Conservation (phyloP, 2,888 invertebrate species). For the Leptarthrus brevirostris region DNA sequence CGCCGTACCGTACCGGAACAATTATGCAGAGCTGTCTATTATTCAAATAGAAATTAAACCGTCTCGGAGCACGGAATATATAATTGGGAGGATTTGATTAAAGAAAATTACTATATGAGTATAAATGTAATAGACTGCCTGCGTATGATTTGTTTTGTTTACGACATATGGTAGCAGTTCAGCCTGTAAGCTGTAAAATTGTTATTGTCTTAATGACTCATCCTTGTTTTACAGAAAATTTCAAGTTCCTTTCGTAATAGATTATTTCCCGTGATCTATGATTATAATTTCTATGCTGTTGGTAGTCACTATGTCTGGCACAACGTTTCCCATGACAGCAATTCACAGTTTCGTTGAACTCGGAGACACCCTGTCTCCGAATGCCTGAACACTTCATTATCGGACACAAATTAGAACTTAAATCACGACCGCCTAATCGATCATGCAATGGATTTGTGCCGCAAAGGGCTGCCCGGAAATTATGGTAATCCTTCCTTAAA, state of each 20-base stretch:
- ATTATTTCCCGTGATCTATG: too few relatives aligned
- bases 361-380: slow-evolving; percentile 12
- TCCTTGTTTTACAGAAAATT: too few relatives aligned
- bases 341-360: too few relatives aligned
- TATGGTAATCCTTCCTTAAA: slow-evolving; percentile 28
- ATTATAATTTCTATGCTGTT: too few relatives aligned
- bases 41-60: slow-evolving; percentile 39
- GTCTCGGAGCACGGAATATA: slow-evolving; percentile 29
- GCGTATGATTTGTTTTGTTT: slow-evolving; percentile 17
- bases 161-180: neutral
- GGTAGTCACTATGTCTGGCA: too few relatives aligned
- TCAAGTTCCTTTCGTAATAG: too few relatives aligned
- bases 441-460: slow-evolving; percentile 20
- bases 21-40: slow-evolving; percentile 39
- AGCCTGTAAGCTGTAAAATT: too few relatives aligned
- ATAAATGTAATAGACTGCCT: slow-evolving; percentile 14
- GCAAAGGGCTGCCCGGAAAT: slow-evolving; percentile 38
- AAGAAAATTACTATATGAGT: slow-evolving; percentile 26
- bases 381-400: neutral
- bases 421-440: slow-evolving; percentile 39
- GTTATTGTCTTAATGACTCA: too few relatives aligned
- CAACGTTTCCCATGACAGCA: too few relatives aligned
- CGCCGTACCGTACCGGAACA: slow-evolving; percentile 39
- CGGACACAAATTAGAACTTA: slow-evolving; percentile 12
- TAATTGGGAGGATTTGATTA: slow-evolving; percentile 43